Evolutionary conservation across 2,797 vertebrate species (phyloP).

Genomic region (Syngnathus rostellatus): DNA sequence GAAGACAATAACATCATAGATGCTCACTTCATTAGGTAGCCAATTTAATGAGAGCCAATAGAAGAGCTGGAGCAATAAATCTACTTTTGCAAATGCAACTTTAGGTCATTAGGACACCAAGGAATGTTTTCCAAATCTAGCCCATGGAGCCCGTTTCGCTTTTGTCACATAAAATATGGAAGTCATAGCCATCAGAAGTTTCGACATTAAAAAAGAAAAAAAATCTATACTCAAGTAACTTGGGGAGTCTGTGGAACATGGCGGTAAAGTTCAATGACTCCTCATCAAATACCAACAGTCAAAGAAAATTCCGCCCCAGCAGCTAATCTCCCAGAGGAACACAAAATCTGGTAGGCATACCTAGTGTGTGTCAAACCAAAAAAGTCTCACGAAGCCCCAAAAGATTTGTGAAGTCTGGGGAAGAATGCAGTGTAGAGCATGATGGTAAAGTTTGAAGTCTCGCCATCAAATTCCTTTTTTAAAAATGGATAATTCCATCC

Average conservation of each 20-base stretch:
- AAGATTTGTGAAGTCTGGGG: neutral
- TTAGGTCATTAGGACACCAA: neutral
- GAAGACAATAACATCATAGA: neutral
- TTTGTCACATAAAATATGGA: neutral
- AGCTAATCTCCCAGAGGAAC: neutral
- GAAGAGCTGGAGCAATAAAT: neutral
- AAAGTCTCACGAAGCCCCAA: neutral
- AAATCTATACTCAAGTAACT: neutral
- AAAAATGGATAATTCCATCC: neutral
- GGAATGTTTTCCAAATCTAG: neutral
- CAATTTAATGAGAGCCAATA: neutral
- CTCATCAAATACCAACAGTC: neutral
- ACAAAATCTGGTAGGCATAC: neutral
- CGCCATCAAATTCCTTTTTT: no score
- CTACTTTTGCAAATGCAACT: neutral
- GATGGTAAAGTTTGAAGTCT: no score
- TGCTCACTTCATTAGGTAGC: constrained; percentile 1
- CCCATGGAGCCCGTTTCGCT: neutral
- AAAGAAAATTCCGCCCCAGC: neutral
- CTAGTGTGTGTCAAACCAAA: neutral
- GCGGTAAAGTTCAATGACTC: neutral
- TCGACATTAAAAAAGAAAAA: neutral
- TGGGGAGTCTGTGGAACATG: neutral
- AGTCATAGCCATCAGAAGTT: neutral
- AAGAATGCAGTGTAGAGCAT: no score